A percentile compares a stretch with the other conserved stretches of the same genome.
phyloP scores from a whole-genome alignment of 2,888 invertebrate genomes.

The Pyrrhia umbra region DNA sequence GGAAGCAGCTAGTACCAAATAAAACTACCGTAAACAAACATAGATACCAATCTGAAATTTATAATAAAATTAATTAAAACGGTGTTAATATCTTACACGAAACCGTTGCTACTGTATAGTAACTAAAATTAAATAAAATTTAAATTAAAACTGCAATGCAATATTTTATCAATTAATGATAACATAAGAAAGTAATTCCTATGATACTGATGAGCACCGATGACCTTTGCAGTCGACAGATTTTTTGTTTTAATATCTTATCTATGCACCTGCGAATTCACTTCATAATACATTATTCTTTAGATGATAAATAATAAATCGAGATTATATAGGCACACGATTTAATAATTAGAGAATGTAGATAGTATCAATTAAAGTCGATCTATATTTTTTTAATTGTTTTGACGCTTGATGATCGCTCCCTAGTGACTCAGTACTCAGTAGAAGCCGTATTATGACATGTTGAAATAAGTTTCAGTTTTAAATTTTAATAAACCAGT shows the following conservation, averaged over 20 bases:
- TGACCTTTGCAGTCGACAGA: constrained; percentile 44
- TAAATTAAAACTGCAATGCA: constrained; percentile 6
- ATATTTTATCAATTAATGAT: constrained; percentile 8
- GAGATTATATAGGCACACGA: constrained; percentile 8
- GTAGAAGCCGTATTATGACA: too few relatives aligned
- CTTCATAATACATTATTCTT: constrained; percentile 21
- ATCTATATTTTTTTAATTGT: not conserved
- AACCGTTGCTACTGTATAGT: not conserved
- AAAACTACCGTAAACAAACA: not conserved
- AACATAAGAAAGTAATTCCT: constrained; percentile 17
- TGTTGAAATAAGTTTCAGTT: too few relatives aligned
- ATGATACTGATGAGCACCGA: constrained; percentile 4
- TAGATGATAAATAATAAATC: constrained; percentile 25
- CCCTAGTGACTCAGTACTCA: not conserved
- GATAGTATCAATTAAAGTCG: constrained; percentile 10
- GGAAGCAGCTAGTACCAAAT: too few relatives aligned
- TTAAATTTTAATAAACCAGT: too few relatives aligned
- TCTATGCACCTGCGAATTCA: constrained; percentile 39
- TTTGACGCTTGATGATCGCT: not conserved
- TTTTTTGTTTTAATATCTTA: constrained; percentile 39
- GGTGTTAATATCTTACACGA: not conserved
- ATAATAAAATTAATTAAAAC: not conserved
- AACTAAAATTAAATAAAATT: not conserved
- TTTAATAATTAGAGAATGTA: constrained; percentile 28
- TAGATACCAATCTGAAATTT: not conserved